Conservation (phyloP, 2,888 invertebrate species). For the Toxonevra muliebris region DNA sequence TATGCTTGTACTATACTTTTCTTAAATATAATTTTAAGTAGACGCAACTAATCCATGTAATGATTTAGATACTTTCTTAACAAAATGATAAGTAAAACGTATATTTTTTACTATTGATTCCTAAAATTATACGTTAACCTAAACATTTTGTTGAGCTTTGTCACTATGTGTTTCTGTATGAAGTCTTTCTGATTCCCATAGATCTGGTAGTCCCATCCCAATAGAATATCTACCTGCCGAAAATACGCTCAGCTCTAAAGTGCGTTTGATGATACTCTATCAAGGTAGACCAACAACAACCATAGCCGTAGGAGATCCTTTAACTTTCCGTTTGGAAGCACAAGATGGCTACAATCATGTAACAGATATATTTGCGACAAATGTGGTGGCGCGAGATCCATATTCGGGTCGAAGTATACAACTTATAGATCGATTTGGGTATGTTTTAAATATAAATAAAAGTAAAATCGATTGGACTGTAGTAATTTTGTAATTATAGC, state of each 20-base stretch:
- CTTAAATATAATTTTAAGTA: conserved; percentile 37
- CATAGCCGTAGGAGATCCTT: conserved; percentile 90
- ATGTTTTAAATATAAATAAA: conserved; percentile 51
- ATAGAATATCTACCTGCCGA: conserved; percentile 93
- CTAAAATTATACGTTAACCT: not conserved
- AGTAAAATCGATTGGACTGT: not conserved
- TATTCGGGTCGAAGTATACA: conserved; percentile 91
- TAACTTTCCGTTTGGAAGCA: conserved; percentile 88
- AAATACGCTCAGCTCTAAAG: conserved; percentile 88
- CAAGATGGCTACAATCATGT: conserved; percentile 89
- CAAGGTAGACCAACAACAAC: conserved; percentile 92
- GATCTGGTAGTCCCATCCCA: conserved; percentile 90
- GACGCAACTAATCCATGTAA: conserved; percentile 39
- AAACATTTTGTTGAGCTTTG: conserved; percentile 39
- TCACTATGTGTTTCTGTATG: conserved; percentile 51
- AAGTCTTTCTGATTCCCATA: conserved; percentile 69
- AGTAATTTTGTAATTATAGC: conserved; percentile 64
- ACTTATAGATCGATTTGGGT: conserved; percentile 90
- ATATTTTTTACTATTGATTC: conserved; percentile 9
- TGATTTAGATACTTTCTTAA: conserved; percentile 17
- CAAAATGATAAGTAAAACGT: conserved; percentile 35
- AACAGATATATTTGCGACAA: conserved; percentile 91
- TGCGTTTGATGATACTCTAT: conserved; percentile 83
- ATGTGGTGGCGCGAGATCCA: conserved; percentile 91
- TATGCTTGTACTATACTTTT: conserved; percentile 9